phyloP scores from a whole-genome alignment of 2,113 vertebrate species.

The Lipotes vexillifer region DNA sequence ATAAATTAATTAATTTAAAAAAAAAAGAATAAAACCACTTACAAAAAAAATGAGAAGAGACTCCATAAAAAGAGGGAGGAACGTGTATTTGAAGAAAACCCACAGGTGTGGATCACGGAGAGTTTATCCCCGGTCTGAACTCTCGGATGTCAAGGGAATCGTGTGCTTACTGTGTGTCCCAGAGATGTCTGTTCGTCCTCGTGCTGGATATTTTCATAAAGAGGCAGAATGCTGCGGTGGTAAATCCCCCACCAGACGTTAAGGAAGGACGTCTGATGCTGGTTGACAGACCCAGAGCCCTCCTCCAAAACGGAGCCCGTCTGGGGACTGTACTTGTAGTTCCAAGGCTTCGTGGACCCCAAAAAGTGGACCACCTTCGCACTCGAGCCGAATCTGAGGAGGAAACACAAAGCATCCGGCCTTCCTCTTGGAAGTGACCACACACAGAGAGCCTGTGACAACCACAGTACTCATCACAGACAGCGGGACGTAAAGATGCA shows the following conservation, averaged over 20 bases:
- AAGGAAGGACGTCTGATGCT: conserved; percentile 77
- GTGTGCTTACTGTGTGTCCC: conserved; percentile 52
- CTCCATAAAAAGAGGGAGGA: background rate
- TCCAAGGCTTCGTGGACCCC: conserved; percentile 88
- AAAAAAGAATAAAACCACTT: too few species aligned
- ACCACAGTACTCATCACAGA: rapidly evolving
- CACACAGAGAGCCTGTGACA: rapidly evolving
- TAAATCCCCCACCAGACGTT: conserved; percentile 87
- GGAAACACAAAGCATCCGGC: rapidly evolving
- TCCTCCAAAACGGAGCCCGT: conserved; percentile 60
- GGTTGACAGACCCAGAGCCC: background rate
- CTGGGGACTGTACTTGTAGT: conserved; percentile 74
- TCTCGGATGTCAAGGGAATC: background rate
- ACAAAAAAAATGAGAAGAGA: background rate
- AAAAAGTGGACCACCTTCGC: conserved; percentile 92
- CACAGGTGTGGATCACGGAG: rapidly evolving
- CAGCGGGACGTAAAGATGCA: rapidly evolving
- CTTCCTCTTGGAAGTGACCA: rapidly evolving
- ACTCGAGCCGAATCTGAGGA: conserved; percentile 84
- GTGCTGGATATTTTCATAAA: conserved; percentile 30
- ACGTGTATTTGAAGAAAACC: background rate
- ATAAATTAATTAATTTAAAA: too few species aligned
- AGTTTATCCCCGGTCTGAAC: rapidly evolving
- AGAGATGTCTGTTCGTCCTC: background rate
- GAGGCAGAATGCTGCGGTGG: conserved; percentile 59